phyloP scores from a whole-genome alignment of 2,888 invertebrate species.

The Cheilosia vernalis region DNA sequence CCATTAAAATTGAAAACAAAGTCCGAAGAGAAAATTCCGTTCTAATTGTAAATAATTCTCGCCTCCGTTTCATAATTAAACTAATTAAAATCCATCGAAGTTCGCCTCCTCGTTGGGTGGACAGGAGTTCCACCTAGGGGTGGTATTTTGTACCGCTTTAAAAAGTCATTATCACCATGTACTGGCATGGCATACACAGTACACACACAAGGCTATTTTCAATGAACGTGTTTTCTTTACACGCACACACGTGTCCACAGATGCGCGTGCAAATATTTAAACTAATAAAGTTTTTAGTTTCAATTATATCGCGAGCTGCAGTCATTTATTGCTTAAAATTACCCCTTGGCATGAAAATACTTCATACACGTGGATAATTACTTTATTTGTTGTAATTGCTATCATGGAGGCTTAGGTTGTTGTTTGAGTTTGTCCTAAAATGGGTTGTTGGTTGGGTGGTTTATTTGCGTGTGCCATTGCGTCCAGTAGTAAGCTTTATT shows the following conservation, averaged over 20 bases:
- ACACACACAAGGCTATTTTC: not conserved
- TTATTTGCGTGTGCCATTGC: slow-evolving; percentile 5
- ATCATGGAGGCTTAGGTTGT: slow-evolving; percentile 28
- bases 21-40: not conserved
- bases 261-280: slow-evolving; percentile 20
- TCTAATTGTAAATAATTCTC: slow-evolving; percentile 33
- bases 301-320: slow-evolving; percentile 48
- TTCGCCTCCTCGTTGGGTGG: not conserved
- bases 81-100: slow-evolving; percentile 35
- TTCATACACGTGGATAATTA: slow-evolving; percentile 62
- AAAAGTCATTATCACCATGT: slow-evolving; percentile 15
- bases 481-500: slow-evolving; percentile 27
- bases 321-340: slow-evolving; percentile 53
- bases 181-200: too few relatives aligned
- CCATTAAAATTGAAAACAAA: slow-evolving; percentile 16
- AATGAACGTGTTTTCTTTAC: not conserved
- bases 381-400: slow-evolving; percentile 60
- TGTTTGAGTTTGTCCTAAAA: slow-evolving; percentile 28
- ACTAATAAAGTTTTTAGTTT: slow-evolving; percentile 62
- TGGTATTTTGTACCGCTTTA: slow-evolving; percentile 19
- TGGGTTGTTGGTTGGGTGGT: not conserved
- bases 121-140: not conserved
- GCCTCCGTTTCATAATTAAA: slow-evolving; percentile 27
- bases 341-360: slow-evolving; percentile 47
- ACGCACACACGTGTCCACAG: not conserved